Conservation (phyloP, 35 echinoderm and acorn worm species). For the Anneissia japonica region DNA sequence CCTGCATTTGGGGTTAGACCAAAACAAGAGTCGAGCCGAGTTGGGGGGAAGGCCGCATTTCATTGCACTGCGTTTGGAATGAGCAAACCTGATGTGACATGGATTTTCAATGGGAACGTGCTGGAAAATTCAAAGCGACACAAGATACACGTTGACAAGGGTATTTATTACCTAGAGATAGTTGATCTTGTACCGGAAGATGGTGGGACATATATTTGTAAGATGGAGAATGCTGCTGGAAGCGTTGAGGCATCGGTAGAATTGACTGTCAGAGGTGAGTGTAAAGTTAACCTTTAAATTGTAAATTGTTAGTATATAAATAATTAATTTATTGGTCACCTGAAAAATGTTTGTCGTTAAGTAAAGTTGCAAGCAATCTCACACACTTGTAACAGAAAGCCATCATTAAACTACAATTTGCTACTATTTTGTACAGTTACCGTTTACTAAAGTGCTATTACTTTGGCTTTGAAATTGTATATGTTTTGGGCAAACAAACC, state of each 20-base stretch:
- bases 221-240: slow-evolving; percentile 51
- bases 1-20: background rate
- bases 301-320: too few relatives aligned
- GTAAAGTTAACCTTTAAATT: background rate
- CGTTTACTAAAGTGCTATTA: too few relatives aligned
- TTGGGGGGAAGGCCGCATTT: background rate
- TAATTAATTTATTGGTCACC: too few relatives aligned
- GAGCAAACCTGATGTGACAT: slow-evolving; percentile 45
- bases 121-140: slow-evolving; percentile 61
- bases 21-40: background rate
- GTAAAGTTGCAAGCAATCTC: too few relatives aligned
- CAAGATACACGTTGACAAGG: slow-evolving; percentile 55
- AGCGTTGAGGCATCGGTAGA: slow-evolving; percentile 42
- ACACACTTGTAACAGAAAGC: too few relatives aligned
- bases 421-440: too few relatives aligned
- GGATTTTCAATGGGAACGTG: slow-evolving; percentile 54
- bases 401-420: too few relatives aligned
- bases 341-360: too few relatives aligned
- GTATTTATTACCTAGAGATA: slow-evolving; percentile 60
- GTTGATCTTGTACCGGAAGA: slow-evolving; percentile 76
- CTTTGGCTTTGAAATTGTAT: too few relatives aligned
- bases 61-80: background rate
- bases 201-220: slow-evolving; percentile 66
- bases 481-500: too few relatives aligned
- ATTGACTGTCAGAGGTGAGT: slow-evolving; percentile 83